Evolutionary conservation across 2,797 vertebrate genomes (phyloP), one percentile per base, ranked within the genome.

Genomic region (Pelochelys cantorii): DNA sequence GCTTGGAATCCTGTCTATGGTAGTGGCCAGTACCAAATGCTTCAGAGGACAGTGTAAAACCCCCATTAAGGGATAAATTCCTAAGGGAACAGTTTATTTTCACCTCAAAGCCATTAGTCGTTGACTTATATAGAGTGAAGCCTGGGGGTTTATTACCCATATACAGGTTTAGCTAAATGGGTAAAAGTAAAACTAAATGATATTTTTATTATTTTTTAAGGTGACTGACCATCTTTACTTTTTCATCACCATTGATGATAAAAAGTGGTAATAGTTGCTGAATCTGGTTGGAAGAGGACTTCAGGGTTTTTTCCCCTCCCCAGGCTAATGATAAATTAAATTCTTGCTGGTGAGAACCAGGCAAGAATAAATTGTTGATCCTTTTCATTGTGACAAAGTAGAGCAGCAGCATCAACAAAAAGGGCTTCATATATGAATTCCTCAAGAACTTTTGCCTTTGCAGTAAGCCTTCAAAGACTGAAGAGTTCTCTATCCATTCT

Each of bases 111-210:
- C 71, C 37, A 23, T 4, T 34, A 10, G 10, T 5, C 2, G 34
- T 83, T 74, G 34, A 31, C 91, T 86, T 62, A 3, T 62, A 3
- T 3, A 1, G 3, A 18, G 29, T 0, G 8, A 78, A 83, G 25
- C 83, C 74, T 37, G 3, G 81, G 78, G 85, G 37, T 8, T 0
- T 0, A 74, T 55, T 93, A 34, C 48, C 82, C 78, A 23, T 37
- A 27, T 2, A 18, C 57, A n/a, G 88, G 90, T 89, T 95, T 95
- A 48, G 42, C 42, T 48, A 7, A 48, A 8, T 48, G 42, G 42
- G 42, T 48, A 48, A 48, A 48, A 75, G 55, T 85, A n/a, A 89
- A 93, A 96, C 87, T 86, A 91, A 55, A 79, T 86, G 90, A 25
- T 20, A 77, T 89, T 90, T 81, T 65, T 31, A 65, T 7, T n/a